Evolutionary conservation across 2,797 vertebrate species (phyloP), one percentile per base, ranked within the genome.

Genomic region (Borostomias antarcticus): DNA sequence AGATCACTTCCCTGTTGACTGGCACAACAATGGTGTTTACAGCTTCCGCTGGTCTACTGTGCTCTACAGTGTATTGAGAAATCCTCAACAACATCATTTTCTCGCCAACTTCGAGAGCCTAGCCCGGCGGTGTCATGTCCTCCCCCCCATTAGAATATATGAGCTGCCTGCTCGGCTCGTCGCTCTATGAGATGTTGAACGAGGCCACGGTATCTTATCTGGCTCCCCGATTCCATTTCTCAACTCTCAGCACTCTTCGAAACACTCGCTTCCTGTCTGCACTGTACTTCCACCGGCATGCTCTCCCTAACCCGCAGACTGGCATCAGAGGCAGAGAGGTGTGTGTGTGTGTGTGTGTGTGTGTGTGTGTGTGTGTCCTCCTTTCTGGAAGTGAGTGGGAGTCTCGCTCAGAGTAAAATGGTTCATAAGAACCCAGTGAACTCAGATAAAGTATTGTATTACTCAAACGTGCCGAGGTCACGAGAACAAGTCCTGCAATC

Each of bases 161-260:
- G 43, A 48, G 57, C 61, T 58, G 58, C 21, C 40, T 48, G 26
- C 30, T 45, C 23, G 52, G 58, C 54, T 33, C 30, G 40, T 19
- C n/a, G n/a, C 57, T 40, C 57, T 58, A 45, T 70, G 64, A 35
- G 58, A 50, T 59, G 51, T 57, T 21, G 23, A 37, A 33, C 72
- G 40, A 40, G 69, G 62, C 10, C 15, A 43, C 40, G n/a, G 40
- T 53, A 58, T 73, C 67, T 77, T 66, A 73, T 72, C 70, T 76
- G 43, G 61, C 63, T 66, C 69, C 59, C 71, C 58, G 71, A 78
- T 79, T 76, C 70, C 72, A 76, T 81, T 83, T 80, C 72, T 59
- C 69, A 58, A n/a, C 65, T 56, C 72, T 81, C 79, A 83, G 75
- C 75, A 77, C 66, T 78, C 82, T n/a, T n/a, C n/a, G 77, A 80